These are phyloP conservation scores for Hydraecia micacea DNA, from an alignment of 2,888 invertebrate species.

Conservation along the genomic window DNA sequence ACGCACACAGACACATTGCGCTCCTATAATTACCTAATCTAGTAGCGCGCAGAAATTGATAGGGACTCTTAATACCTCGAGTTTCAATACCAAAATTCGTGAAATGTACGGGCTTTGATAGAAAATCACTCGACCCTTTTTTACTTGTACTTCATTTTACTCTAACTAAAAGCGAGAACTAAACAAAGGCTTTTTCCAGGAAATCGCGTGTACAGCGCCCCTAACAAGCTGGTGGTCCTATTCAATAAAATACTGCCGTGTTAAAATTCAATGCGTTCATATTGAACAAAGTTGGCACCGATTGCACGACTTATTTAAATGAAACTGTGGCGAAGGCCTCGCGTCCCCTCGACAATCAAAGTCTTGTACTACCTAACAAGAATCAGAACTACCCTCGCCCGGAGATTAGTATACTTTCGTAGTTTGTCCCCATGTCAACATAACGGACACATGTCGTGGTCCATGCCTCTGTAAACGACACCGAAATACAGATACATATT, in stretches of 20 bases:
- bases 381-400: slow-evolving; percentile 38
- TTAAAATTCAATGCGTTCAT: slow-evolving; percentile 41
- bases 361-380: slow-evolving; percentile 37
- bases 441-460: slow-evolving; percentile 59
- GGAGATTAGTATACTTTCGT: slow-evolving; percentile 57
- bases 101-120: not conserved
- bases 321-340: not conserved
- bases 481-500: slow-evolving; percentile 28
- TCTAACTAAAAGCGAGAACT: slow-evolving; percentile 35
- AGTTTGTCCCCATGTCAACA: slow-evolving; percentile 55
- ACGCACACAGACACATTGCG: no score
- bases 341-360: slow-evolving; percentile 27
- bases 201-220: slow-evolving; percentile 27
- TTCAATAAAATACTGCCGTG: slow-evolving; percentile 40
- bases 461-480: slow-evolving; percentile 34
- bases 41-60: no score
- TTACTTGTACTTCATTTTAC: slow-evolving; percentile 34
- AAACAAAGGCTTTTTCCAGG: slow-evolving; percentile 36
- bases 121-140: slow-evolving; percentile 14
- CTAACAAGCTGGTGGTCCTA: slow-evolving; percentile 41
- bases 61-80: no score
- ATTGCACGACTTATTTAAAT: slow-evolving; percentile 30
- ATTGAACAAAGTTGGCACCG: slow-evolving; percentile 10
- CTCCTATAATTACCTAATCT: no score
- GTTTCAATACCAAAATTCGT: not conserved